These are phyloP conservation scores for Fistularia commersonii DNA, from an alignment of 2,797 vertebrate genomes.

Conservation along the genomic window DNA sequence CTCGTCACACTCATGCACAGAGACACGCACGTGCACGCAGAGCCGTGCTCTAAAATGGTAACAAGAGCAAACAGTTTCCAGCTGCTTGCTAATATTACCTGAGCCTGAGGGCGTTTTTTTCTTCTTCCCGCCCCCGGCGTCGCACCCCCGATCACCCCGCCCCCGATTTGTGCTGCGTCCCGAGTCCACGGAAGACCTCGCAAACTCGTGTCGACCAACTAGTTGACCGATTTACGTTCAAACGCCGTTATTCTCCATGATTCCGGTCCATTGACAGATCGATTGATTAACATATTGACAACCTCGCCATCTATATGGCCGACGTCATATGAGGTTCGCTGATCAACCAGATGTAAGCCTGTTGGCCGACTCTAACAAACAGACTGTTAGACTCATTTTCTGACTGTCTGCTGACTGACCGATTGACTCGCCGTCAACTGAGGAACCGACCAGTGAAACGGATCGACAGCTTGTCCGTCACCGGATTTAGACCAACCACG, in stretches of 20 bases:
- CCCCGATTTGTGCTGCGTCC: too few species aligned
- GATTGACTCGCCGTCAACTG: constrained; percentile 49
- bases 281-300: constrained; percentile 61
- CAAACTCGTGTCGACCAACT: too few species aligned
- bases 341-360: constrained; percentile 34
- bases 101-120: constrained; percentile 41
- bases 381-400: constrained; percentile 56
- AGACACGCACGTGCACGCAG: not conserved
- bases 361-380: constrained; percentile 62
- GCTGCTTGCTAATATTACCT: constrained; percentile 58
- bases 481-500: constrained; percentile 3
- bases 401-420: constrained; percentile 48
- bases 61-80: constrained; percentile 63
- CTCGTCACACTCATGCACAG: constrained; percentile 4
- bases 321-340: constrained; percentile 48
- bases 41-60: constrained; percentile 36
- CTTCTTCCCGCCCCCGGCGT: constrained; percentile 5
- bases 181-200: too few species aligned
- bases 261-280: not conserved
- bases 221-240: too few species aligned
- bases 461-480: too few species aligned
- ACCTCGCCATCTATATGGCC: constrained; percentile 53
- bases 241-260: not conserved
- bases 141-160: not conserved
- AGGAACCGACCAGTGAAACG: too few species aligned